Evolutionary conservation across 2,888 invertebrate species (phyloP).

Genomic region (Mayetiola destructor): DNA sequence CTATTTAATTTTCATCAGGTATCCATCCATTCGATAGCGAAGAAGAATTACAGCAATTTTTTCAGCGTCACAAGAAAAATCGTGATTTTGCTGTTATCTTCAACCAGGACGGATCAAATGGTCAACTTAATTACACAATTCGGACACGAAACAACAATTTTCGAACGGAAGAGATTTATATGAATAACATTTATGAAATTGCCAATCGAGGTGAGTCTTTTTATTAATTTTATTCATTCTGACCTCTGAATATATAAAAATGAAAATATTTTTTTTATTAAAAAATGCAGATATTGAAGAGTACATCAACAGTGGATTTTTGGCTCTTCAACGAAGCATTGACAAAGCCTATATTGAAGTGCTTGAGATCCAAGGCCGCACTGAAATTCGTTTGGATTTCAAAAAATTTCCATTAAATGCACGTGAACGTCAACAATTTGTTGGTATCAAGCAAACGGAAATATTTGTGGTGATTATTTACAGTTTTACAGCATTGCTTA

Average conservation of each 20-base stretch:
- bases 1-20: not conserved
- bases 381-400: constrained; percentile 1
- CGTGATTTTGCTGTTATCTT: constrained; percentile 14
- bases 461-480: not conserved
- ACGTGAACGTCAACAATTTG: not conserved
- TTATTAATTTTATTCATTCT: constrained; percentile 8
- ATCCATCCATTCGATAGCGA: not conserved
- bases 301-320: constrained; percentile 38
- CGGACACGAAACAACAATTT: constrained; percentile 32
- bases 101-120: not conserved
- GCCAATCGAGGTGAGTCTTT: constrained; percentile 26
- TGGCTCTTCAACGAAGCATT: constrained; percentile 44
- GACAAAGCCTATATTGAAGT: constrained; percentile 42
- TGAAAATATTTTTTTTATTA: not conserved
- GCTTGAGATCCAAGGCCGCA: not conserved
- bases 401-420: constrained; percentile 14
- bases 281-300: constrained; percentile 29
- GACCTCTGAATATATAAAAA: not conserved
- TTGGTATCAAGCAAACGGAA: not conserved
- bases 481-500: constrained; percentile 24
- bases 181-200: constrained; percentile 28
- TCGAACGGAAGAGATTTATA: constrained; percentile 29
- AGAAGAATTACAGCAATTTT: not conserved
- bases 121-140: constrained; percentile 36
- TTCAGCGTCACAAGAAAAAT: not conserved